phyloP scores from a whole-genome alignment of 2,888 invertebrate genomes.

The Platynereis dumerilii region DNA sequence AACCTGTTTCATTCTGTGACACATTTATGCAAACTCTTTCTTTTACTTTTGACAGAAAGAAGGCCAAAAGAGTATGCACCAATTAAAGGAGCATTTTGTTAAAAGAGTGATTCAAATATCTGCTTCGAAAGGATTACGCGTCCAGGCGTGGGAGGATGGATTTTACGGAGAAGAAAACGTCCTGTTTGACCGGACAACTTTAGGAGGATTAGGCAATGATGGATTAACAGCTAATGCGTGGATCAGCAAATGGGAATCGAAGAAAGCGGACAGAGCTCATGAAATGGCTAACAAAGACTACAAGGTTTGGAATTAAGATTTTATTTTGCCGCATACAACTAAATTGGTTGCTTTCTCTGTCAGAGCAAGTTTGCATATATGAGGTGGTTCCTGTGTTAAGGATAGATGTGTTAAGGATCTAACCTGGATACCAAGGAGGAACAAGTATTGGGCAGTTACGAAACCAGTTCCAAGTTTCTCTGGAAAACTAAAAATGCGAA shows the following conservation, averaged over 20 bases:
- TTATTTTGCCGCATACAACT: no score
- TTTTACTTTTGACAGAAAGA: background rate
- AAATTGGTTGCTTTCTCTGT: no score
- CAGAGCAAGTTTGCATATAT: no score
- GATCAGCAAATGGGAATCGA: background rate
- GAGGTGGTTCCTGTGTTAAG: no score
- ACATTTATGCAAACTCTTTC: no score
- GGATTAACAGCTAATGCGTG: background rate
- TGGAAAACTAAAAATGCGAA: no score
- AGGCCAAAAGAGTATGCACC: background rate
- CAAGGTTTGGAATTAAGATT: no score
- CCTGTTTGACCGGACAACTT: background rate
- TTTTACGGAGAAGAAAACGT: constrained; percentile 5
- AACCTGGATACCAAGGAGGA: no score
- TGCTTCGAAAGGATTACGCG: background rate
- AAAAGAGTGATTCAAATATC: constrained; percentile 9
- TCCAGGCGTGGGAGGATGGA: constrained; percentile 28
- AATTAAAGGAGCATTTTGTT: constrained; percentile 13
- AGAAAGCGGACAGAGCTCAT: background rate
- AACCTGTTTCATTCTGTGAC: no score
- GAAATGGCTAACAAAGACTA: background rate
- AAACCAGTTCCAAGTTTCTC: no score
- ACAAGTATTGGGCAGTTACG: no score
- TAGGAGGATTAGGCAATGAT: background rate
- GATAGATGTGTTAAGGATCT: no score